These are phyloP conservation scores for Plestiodon gilberti DNA, from an alignment of 2,113 vertebrate genomes.

Conservation along the genomic window DNA sequence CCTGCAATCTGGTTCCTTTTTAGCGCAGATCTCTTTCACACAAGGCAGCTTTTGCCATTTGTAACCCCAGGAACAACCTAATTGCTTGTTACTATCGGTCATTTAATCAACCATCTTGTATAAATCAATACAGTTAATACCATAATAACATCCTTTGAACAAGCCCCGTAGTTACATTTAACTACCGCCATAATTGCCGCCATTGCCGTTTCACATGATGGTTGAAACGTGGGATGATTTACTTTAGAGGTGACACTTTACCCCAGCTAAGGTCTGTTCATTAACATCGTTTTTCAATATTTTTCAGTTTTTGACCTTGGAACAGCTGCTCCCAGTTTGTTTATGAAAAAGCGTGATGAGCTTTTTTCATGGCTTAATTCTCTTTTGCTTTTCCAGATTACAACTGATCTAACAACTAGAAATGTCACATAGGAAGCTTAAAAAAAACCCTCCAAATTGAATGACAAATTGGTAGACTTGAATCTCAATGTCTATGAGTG, in stretches of 20 bases:
- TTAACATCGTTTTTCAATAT: slow-evolving; percentile 51
- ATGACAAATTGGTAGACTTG: slow-evolving; percentile 8
- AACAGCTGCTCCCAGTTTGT: slow-evolving; percentile 57
- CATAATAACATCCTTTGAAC: slow-evolving; percentile 66
- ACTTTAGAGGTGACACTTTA: slow-evolving; percentile 61
- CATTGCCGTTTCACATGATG: slow-evolving; percentile 56
- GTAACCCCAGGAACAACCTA: slow-evolving; percentile 61
- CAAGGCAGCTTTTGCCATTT: slow-evolving; percentile 29
- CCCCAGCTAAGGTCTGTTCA: slow-evolving; percentile 47
- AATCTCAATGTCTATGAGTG: too few relatives aligned
- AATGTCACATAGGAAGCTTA: too few relatives aligned
- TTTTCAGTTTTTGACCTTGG: slow-evolving; percentile 56
- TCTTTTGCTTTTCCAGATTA: slow-evolving; percentile 35
- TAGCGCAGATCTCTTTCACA: slow-evolving; percentile 44
- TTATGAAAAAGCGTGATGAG: slow-evolving; percentile 54
- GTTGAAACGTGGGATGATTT: slow-evolving; percentile 59
- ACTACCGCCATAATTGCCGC: slow-evolving; percentile 65
- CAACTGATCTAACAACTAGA: slow-evolving; percentile 36
- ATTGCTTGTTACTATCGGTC: slow-evolving; percentile 68
- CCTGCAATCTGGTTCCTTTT: slow-evolving; percentile 48
- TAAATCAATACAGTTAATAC: slow-evolving; percentile 60
- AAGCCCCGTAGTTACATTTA: slow-evolving; percentile 56
- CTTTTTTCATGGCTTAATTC: slow-evolving; percentile 41
- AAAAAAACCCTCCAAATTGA: slow-evolving; percentile 31
- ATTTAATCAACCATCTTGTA: slow-evolving; percentile 66